A percentile compares a stretch with the other conserved stretches of the same genome.
Evolutionary conservation across 2,113 vertebrate genomes (phyloP).

Genomic region (Leptobrachium leishanense): DNA sequence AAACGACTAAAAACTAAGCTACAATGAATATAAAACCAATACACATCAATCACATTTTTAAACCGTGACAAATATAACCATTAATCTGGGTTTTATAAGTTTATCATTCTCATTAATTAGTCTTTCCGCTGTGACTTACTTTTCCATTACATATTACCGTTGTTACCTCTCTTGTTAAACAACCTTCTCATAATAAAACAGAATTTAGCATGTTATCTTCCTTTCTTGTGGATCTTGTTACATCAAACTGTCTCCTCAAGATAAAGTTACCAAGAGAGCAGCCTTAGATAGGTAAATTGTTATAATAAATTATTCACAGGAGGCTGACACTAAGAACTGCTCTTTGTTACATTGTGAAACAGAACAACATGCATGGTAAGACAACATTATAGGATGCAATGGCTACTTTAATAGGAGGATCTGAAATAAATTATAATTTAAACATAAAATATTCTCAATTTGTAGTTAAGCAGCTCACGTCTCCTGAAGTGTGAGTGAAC

Average conservation of each 20-base stretch:
- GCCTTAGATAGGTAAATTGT: conserved; percentile 4
- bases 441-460: too few species aligned
- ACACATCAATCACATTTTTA: too few species aligned
- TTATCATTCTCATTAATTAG: too few species aligned
- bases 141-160: neutral
- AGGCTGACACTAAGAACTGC: neutral
- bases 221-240: neutral
- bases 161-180: neutral
- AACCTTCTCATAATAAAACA: neutral
- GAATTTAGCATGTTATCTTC: neutral
- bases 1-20: too few species aligned
- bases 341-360: neutral
- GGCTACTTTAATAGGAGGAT: too few species aligned
- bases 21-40: too few species aligned
- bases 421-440: too few species aligned
- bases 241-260: neutral
- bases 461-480: too few species aligned
- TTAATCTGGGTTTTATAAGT: too few species aligned
- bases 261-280: conserved; percentile 16
- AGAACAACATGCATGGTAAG: neutral
- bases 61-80: too few species aligned
- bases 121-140: too few species aligned
- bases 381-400: neutral
- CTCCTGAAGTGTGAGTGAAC: too few species aligned
- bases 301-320: conserved; percentile 13